A percentile compares a stretch with the other conserved stretches of the same genome.
Conservation (phyloP, 2,797 vertebrate genomes). For the Pipistrellus pipistrellus region DNA sequence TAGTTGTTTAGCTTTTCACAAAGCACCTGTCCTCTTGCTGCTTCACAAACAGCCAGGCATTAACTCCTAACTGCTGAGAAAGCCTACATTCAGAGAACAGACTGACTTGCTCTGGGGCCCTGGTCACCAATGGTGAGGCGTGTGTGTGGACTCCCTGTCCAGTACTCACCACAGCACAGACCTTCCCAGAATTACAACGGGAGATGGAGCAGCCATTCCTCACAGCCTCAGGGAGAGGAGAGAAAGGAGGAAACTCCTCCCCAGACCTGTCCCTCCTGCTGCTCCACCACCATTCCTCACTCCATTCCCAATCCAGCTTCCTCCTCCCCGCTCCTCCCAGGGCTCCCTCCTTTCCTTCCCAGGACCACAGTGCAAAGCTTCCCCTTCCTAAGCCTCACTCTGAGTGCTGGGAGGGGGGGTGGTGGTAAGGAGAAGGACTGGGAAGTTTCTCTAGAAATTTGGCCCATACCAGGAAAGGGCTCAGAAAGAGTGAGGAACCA, state of each 20-base stretch:
- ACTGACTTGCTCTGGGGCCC: not conserved
- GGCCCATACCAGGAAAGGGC: not conserved
- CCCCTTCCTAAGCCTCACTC: not conserved
- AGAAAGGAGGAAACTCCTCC: not conserved
- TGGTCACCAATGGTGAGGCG: not conserved
- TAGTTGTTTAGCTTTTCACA: not conserved
- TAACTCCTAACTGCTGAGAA: not conserved
- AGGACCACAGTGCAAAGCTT: not conserved
- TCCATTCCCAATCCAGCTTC: not conserved
- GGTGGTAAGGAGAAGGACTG: not conserved
- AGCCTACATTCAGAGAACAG: not conserved
- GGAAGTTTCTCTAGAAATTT: not conserved
- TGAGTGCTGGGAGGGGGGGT: not conserved
- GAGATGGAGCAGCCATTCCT: not conserved
- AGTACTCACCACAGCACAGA: not conserved
- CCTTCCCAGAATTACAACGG: not conserved
- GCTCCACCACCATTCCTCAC: too few species aligned
- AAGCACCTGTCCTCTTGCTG: not conserved
- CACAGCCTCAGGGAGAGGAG: not conserved
- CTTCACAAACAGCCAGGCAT: not conserved
- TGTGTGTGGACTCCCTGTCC: not conserved
- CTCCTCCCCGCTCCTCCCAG: not conserved
- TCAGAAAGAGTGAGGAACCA: not conserved
- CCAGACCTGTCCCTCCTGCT: not conserved
- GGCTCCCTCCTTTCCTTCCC: not conserved